Evolutionary conservation across 2,797 vertebrate species (phyloP), one percentile per base, ranked within the genome.

Genomic region (Urophycis tenuis): DNA sequence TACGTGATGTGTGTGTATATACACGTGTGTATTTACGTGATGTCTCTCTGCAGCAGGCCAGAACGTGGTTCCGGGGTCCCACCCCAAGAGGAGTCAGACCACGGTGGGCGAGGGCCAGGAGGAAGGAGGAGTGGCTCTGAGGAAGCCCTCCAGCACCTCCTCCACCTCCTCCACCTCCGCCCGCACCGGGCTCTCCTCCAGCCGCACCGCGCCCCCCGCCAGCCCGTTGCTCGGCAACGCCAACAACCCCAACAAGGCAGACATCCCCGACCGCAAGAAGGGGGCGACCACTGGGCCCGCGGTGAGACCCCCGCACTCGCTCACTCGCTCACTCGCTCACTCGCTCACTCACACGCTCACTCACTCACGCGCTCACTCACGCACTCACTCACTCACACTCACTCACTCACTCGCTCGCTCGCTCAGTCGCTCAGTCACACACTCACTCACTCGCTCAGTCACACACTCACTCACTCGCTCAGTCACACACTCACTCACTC

Each of bases 201-300:
- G 94, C 87, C 94, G 94, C 34, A 91, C 92, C 5, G 93, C 94
- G 10, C 95, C 95, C 4, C 93, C 96, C 53, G 88, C 96, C 75
- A 98, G 97, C 87, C 97, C 98, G 1, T 92, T 97, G 91, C 94
- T 99, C 82, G 98, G 97, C 81, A 98, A 94, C 35, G 96, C 97
- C 84, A 96, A 93, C 92, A 99, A 99, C 88, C 96, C 98, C 86
- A 99, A 99, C 90, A 99, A 99, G 90, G 96, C 97, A 0, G 98
- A 99, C 90, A 98, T 99, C 91, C 97, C 96, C 0, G 96, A 99
- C 75, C 95, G 96, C 84, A 96, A 97, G 92, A 97, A 96, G 89
- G 94, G 94, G 80, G 94, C 93, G 1, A 91, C 95, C 86, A 93
- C 94, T 71, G 92, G 92, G 69, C 94, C 96, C n/a, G 95, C 91